These are phyloP conservation scores for Cranoglanis bouderius DNA, from an alignment of 2,113 vertebrate species.

Conservation along the genomic window DNA sequence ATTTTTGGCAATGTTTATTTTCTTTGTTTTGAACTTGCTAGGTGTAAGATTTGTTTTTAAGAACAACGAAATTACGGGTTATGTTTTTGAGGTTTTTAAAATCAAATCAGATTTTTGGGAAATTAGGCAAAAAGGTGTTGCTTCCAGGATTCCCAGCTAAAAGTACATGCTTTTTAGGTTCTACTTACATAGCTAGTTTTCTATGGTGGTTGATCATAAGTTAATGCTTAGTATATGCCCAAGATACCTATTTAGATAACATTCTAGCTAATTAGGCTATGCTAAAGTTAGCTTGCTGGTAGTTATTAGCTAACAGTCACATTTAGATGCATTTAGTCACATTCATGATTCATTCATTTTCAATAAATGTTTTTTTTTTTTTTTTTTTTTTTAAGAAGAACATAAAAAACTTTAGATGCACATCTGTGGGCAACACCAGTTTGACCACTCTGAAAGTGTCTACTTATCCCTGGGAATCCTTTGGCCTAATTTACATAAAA, in stretches of 20 bases:
- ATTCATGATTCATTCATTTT: neutral
- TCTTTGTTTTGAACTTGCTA: neutral
- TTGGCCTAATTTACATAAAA: neutral
- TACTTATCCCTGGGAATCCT: neutral
- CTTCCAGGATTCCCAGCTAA: neutral
- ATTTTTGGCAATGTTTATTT: neutral
- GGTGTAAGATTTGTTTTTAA: neutral
- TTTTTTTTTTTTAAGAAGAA: neutral
- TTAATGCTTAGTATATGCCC: neutral
- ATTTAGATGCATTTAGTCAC: neutral
- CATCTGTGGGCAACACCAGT: neutral
- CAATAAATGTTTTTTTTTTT: neutral
- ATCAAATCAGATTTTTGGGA: neutral
- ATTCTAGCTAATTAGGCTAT: neutral
- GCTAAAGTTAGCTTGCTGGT: neutral
- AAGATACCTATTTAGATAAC: neutral
- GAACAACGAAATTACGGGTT: neutral
- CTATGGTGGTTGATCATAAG: neutral
- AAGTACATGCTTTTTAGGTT: neutral
- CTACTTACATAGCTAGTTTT: neutral
- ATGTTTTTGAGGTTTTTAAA: neutral
- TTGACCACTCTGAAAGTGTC: neutral
- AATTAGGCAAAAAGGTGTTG: neutral
- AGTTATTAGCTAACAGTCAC: neutral
- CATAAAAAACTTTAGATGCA: neutral